Percentiles rank a stretch among this genome's conserved stretches.
Evolutionary conservation across 92 coral and sea anemone genomes (phyloP).

Genomic region (Desmophyllum pertusum): DNA sequence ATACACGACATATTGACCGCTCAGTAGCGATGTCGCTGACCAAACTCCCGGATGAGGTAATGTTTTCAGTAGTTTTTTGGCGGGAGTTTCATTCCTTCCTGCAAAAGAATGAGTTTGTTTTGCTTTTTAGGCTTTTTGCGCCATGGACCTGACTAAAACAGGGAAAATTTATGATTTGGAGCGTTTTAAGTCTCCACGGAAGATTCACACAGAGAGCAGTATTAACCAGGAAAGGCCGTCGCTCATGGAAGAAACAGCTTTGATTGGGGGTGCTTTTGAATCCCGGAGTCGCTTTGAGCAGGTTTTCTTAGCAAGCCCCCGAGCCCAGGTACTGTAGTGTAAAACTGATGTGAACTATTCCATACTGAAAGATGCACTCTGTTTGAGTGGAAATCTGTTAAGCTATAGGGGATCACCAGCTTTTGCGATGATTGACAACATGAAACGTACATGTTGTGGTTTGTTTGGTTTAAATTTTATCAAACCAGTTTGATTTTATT

Average conservation of each 20-base stretch:
- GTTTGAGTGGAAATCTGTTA: not conserved
- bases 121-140: not conserved
- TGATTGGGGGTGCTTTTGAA: not conserved
- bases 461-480: no score
- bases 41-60: not conserved
- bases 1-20: not conserved
- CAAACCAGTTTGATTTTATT: no score
- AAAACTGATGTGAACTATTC: not conserved
- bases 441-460: no score
- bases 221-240: not conserved
- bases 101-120: not conserved
- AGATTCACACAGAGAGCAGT: not conserved
- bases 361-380: not conserved
- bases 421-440: no score
- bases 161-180: constrained; percentile 4
- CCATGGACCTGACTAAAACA: constrained; percentile 5
- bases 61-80: constrained; percentile 3
- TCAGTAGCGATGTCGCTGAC: not conserved
- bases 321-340: constrained; percentile 73
- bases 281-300: constrained; percentile 62
- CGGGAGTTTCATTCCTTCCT: constrained; percentile 7
- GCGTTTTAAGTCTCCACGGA: constrained; percentile 4
- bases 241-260: constrained; percentile 7
- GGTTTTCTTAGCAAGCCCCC: constrained; percentile 78
- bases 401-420: not conserved